Base-by-base conservation (phyloP, 2,888 invertebrate genomes). In the Alentia gelatinosa region DNA sequence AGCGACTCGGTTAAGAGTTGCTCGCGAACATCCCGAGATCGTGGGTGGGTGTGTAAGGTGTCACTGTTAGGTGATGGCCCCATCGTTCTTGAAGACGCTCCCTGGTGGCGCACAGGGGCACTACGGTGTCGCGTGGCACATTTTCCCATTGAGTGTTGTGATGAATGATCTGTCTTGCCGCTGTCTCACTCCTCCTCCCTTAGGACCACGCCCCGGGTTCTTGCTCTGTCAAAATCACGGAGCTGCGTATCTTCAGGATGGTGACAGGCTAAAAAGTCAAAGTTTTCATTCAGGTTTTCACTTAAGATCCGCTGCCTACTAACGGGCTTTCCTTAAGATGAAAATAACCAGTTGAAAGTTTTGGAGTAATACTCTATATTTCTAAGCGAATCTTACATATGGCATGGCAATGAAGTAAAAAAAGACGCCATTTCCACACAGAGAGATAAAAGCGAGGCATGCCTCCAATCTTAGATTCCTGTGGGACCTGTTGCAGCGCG, bases 131-230 rank as follows among this genome's bases (percentile, higher is more conserved):
- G 79, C 79, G 79, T 39, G 79, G 37, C 79, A 79, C 79, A 39
- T 79, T 79, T 79, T 37, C 79, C 79, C 79, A 79, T 79, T 79
- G 79, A 79, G 39, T 79, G 79, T 39, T 3, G 79, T 79, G 79
- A 79, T 79, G 79, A 79, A 79, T 79, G 79, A 79, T 79, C 79
- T 79, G 79, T 79, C 79, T 79, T 79, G 37, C 37, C 79, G 68
- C 4, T 26, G 68, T 68, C 68, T 9, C 15, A 26, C 30, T 30
- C 15, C 37, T 39, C 39, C 19, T 33, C 79, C 79, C 79, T 39
- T 4, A 79, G 79, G 79, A 79, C 37, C 39, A 9, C 35, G 4
- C 23, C 79, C 37, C 79, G n/a, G 37, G 37, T 12, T 30, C 68
- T n/a, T 79, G 79, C 37, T 26, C 79, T 79, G 79, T 39, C n/a